phyloP scores from a whole-genome alignment of 2,888 invertebrate genomes.

The Trachelus troglodyta region DNA sequence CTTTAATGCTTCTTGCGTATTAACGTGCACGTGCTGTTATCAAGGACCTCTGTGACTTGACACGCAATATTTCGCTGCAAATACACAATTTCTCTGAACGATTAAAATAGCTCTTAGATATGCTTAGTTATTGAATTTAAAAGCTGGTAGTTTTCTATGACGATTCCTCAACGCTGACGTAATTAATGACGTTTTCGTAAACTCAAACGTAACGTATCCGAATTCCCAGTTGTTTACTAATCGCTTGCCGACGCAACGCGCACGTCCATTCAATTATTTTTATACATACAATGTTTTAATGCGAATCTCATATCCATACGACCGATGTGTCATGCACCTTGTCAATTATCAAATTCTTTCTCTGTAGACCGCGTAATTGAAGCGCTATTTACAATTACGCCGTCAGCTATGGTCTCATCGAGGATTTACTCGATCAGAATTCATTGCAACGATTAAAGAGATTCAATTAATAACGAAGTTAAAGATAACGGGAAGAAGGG shows the following conservation, averaged over 20 bases:
- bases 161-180: not conserved
- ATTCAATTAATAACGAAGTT: not conserved
- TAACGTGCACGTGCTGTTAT: not conserved
- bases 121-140: not conserved
- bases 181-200: not conserved
- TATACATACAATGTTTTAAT: not conserved
- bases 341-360: conserved; percentile 1
- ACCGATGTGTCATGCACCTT: conserved; percentile 12
- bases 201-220: not conserved
- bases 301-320: not conserved
- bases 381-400: too few relatives aligned
- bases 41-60: not conserved
- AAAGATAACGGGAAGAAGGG: not conserved
- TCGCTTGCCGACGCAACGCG: not conserved
- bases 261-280: not conserved
- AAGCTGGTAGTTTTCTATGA: not conserved
- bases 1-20: not conserved
- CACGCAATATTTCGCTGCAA: not conserved
- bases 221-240: not conserved
- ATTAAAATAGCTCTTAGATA: not conserved
- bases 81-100: not conserved
- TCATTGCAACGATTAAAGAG: not conserved
- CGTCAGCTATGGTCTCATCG: not conserved
- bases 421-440: not conserved
- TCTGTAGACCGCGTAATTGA: not conserved